phyloP scores from a whole-genome alignment of 2,113 vertebrate genomes.

The Sorex araneus region DNA sequence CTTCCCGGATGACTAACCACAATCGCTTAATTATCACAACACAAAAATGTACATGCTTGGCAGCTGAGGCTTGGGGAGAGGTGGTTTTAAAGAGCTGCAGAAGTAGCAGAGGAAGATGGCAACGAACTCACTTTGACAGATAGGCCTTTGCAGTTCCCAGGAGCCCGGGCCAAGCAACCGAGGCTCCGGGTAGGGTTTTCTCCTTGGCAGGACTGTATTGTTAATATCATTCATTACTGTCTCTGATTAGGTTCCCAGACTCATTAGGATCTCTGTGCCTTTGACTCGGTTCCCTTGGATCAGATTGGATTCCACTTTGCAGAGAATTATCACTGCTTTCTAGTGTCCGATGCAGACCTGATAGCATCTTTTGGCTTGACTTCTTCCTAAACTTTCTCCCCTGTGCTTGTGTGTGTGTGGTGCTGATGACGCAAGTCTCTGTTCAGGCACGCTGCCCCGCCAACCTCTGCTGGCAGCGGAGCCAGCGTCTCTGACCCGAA shows the following conservation, averaged over 20 bases:
- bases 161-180: slow-evolving; percentile 26
- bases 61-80: slow-evolving; percentile 13
- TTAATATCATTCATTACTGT: slow-evolving; percentile 71
- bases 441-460: slow-evolving; percentile 38
- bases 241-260: slow-evolving; percentile 75
- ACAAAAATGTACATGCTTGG: slow-evolving; percentile 45
- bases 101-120: not conserved
- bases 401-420: slow-evolving; percentile 77
- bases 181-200: slow-evolving; percentile 35
- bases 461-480: not conserved
- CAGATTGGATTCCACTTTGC: slow-evolving; percentile 86
- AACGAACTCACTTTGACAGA: slow-evolving; percentile 14
- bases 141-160: slow-evolving; percentile 11
- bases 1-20: slow-evolving; percentile 66
- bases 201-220: slow-evolving; percentile 49
- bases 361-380: slow-evolving; percentile 88
- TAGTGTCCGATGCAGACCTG: slow-evolving; percentile 72
- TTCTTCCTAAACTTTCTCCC: slow-evolving; percentile 77
- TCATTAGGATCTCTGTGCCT: slow-evolving; percentile 80
- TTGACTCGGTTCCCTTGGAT: slow-evolving; percentile 82
- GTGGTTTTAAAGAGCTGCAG: slow-evolving; percentile 32
- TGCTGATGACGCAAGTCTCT: slow-evolving; percentile 65
- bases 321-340: slow-evolving; percentile 79
- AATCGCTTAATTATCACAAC: slow-evolving; percentile 64
- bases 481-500: slow-evolving; percentile 14